Conservation (phyloP, 2,113 vertebrate species). For the Rafetus swinhoei region DNA sequence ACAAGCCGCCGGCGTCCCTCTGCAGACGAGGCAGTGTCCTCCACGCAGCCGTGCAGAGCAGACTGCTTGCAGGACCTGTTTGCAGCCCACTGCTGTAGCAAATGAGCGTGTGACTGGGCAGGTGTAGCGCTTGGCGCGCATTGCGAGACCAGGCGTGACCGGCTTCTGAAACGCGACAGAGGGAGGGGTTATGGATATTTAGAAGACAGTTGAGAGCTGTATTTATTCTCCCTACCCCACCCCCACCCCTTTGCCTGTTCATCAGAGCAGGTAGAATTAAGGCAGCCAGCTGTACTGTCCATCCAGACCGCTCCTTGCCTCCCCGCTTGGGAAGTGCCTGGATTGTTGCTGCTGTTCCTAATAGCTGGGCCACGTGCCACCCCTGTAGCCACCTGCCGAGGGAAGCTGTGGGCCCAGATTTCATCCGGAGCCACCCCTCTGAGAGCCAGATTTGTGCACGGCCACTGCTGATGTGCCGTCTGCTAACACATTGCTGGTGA, state of each 20-base stretch:
- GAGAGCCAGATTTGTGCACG: neutral
- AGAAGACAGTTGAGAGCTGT: too few relatives aligned
- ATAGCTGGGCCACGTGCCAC: neutral
- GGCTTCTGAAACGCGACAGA: neutral
- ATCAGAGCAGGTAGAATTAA: neutral
- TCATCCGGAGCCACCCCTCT: too few relatives aligned
- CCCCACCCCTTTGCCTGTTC: too few relatives aligned
- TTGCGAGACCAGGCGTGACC: accelerated
- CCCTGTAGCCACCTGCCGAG: neutral
- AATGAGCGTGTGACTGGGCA: neutral
- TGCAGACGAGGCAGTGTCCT: accelerated
- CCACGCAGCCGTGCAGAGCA: neutral
- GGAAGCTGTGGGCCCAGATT: neutral
- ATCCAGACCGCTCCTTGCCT: neutral
- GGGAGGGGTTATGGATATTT: neutral
- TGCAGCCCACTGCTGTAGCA: slow-evolving; percentile 9
- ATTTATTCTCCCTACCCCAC: too few relatives aligned
- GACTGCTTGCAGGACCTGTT: slow-evolving; percentile 51
- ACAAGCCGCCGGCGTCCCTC: neutral
- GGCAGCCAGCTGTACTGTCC: neutral
- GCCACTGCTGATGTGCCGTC: neutral
- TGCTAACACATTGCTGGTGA: accelerated
- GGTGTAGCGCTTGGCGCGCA: too few relatives aligned
- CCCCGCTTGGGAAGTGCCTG: neutral
- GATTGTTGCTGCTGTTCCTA: neutral